A percentile compares a stretch with the other conserved stretches of the same genome.
Evolutionary conservation across 1,140 invertebrate species (phyloP).

Genomic region (Anagrus nilaparvatae): DNA sequence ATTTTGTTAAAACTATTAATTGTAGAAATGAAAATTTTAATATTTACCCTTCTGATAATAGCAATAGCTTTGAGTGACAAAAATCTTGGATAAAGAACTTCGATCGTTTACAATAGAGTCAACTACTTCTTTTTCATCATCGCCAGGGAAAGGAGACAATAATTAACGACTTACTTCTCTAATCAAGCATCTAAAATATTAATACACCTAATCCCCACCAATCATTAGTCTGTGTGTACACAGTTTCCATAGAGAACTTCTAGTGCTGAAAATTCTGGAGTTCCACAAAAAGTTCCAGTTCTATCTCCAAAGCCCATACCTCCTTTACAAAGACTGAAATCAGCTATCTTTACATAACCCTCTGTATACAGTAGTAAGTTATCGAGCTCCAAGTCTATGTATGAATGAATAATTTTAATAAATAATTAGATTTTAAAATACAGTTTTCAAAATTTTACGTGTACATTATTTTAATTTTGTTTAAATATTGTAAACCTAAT

Average conservation of each 20-base stretch:
- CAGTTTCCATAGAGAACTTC: conserved; percentile 98
- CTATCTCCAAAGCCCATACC: conserved; percentile 96
- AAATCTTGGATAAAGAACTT: conserved; percentile 95
- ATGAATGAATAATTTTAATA: conserved; percentile 21
- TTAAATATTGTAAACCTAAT: conserved; percentile 94
- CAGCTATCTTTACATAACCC: conserved; percentile 97
- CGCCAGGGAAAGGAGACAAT: conserved; percentile 93
- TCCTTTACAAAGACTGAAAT: conserved; percentile 99
- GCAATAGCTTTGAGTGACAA: conserved; percentile 95
- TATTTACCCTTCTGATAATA: conserved; percentile 88
- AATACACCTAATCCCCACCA: conserved; percentile 99
- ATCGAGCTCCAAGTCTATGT: conserved; percentile 94
- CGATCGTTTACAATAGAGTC: conserved; percentile 99
- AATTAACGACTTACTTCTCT: conserved; percentile 70
- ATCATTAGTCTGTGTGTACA: conserved; percentile 96
- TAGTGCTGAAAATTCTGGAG: conserved; percentile 97
- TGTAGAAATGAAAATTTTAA: conserved; percentile 1
- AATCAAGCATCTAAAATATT: conserved; percentile 99
- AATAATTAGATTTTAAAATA: background rate
- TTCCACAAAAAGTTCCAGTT: conserved; percentile 98
- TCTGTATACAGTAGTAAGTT: conserved; percentile 95
- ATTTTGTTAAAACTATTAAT: too few relatives aligned
- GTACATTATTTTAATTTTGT: conserved; percentile 98
- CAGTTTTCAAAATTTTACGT: conserved; percentile 37
- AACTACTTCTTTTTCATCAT: conserved; percentile 99